Conservation (phyloP, 37 sponge, comb jelly and placozoan species). For the Agelas oroides region DNA sequence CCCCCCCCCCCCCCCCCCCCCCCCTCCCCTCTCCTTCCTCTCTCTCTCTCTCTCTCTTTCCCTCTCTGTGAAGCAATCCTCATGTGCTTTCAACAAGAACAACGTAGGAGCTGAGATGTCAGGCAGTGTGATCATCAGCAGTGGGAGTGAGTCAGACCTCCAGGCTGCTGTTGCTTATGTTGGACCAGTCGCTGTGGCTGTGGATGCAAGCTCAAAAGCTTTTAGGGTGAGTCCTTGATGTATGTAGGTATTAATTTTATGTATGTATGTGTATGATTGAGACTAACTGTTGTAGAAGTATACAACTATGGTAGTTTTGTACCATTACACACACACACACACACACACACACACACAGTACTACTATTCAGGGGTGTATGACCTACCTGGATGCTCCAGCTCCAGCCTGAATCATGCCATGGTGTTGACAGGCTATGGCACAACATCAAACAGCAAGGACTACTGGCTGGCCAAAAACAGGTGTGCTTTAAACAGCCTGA, state of each 20-base stretch:
- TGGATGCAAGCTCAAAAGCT: constrained; percentile 53
- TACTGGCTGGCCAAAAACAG: constrained; percentile 71
- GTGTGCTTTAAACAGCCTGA: not conserved
- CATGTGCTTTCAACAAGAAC: constrained; percentile 14
- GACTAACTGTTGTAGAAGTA: too few relatives aligned
- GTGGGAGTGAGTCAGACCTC: constrained; percentile 40
- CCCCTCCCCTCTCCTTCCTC: too few relatives aligned
- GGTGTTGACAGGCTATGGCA: constrained; percentile 62
- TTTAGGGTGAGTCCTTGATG: constrained; percentile 40
- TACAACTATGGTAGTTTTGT: too few relatives aligned
- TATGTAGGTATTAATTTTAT: not conserved
- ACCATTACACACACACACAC: too few relatives aligned
- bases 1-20: too few relatives aligned
- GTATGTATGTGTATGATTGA: too few relatives aligned
- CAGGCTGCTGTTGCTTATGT: constrained; percentile 46
- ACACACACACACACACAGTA: constrained; percentile 3
- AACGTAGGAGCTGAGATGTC: constrained; percentile 35
- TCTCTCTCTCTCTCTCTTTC: too few relatives aligned
- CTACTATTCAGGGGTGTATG: constrained; percentile 13
- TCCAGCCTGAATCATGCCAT: constrained; percentile 26
- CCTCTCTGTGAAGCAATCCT: too few relatives aligned
- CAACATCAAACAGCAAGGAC: constrained; percentile 10
- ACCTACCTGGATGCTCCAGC: constrained; percentile 7
- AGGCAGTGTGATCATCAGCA: constrained; percentile 20
- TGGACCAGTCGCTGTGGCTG: constrained; percentile 57